phyloP scores from a whole-genome alignment of 1,140 invertebrate species.

The Drosophila lacertosa region DNA sequence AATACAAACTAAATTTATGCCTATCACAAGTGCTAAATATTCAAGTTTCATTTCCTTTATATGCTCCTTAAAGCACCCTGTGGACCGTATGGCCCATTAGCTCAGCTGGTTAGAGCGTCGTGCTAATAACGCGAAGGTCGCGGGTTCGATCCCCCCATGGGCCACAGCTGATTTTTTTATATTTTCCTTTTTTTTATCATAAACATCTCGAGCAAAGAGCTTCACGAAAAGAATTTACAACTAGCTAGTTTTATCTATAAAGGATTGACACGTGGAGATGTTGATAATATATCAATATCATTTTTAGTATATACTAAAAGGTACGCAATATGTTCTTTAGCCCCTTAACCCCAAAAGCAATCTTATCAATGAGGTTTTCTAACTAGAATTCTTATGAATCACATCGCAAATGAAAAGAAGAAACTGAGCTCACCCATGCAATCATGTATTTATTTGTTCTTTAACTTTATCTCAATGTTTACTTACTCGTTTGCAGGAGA shows the following conservation, averaged over 20 bases:
- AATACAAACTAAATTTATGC: not conserved
- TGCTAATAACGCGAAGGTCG: constrained; percentile 87
- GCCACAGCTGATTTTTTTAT: constrained; percentile 33
- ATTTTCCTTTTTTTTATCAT: not conserved
- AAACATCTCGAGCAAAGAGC: too few relatives aligned
- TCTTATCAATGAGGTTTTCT: not conserved
- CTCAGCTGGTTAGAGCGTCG: constrained; percentile 86
- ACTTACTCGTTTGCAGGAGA: constrained; percentile 26
- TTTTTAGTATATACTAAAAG: too few relatives aligned
- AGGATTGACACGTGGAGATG: too few relatives aligned
- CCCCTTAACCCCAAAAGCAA: not conserved
- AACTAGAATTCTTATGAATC: not conserved
- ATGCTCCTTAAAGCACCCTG: not conserved
- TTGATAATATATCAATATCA: too few relatives aligned
- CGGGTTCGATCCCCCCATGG: constrained; percentile 86
- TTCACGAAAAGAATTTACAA: too few relatives aligned
- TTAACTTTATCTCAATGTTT: not conserved
- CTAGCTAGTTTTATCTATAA: too few relatives aligned
- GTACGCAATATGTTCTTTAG: too few relatives aligned
- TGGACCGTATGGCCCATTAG: constrained; percentile 82
- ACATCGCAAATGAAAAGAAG: not conserved
- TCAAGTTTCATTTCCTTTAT: not conserved
- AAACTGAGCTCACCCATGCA: not conserved
- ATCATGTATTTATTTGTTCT: not conserved
- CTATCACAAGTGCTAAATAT: not conserved